Base-by-base conservation (phyloP, 2,113 vertebrate genomes). In the Pangasianodon gigas region DNA sequence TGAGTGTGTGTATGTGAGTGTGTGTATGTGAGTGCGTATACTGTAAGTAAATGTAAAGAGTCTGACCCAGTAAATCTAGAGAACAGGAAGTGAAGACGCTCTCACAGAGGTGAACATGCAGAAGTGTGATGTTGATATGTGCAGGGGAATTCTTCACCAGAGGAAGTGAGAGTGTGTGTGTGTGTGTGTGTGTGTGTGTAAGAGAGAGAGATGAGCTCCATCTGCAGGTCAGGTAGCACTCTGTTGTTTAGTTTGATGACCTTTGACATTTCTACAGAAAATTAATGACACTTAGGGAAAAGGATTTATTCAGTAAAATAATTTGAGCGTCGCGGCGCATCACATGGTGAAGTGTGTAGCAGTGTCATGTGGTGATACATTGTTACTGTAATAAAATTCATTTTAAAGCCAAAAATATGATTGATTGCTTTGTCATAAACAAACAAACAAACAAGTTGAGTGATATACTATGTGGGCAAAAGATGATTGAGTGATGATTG, bases 201-300 rank as follows among this genome's bases (percentile, higher is more conserved):
- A 46, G 51, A 82, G 80, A 81, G 79, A 81, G 77, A 51, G 24
- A 69, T 69, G 74, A 77, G 74, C 41, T 3, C 74, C 74, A 77
- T 46, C 74, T 77, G 74, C 74, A 77, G 74, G 71, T 21, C 71
- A 75, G 37, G 19, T 75, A 1, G 32, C 32, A 37, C 16, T 37
- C 16, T 18, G n/a, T 44, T 77, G 77, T 29, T 81, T 16, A n/a
- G 10, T 52, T 29, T 77, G 74, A 46, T 44, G 74, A 46, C 18
- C 6, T 24, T 46, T 77, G 19, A 77, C 37, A 74, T 75, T 21
- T 75, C 37, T 75, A 16, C 69, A 41, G 14, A 0, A 9, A 4
- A 6, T 21, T 7, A 37, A 74, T 74, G 18, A 8, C 32, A 74
- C 41, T 74, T 6, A 19, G 6, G 16, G 16, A 41, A 69, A 71